Percentiles rank a stretch among this genome's conserved stretches.
Evolutionary conservation across 2,113 vertebrate genomes (phyloP).

Genomic region (Nerophis ophidion): DNA sequence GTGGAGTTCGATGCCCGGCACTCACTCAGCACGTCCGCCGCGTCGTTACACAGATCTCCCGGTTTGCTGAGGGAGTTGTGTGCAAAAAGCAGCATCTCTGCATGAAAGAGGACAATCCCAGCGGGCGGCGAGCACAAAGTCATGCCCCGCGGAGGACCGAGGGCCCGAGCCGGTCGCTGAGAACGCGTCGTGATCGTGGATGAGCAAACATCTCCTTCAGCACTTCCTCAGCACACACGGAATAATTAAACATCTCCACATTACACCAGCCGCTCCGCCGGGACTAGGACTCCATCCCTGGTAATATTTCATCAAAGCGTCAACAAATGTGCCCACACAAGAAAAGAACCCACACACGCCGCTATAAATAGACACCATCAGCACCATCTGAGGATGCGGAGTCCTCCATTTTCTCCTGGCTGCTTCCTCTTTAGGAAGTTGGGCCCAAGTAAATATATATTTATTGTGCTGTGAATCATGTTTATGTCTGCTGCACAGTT

Average conservation of each 20-base stretch:
- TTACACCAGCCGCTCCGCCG: conserved; percentile 13
- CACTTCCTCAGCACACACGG: conserved; percentile 8
- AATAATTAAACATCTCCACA: conserved; percentile 33
- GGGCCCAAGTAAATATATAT: neutral
- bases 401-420: conserved; percentile 37
- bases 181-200: too few relatives aligned
- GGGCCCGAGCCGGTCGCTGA: too few relatives aligned
- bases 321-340: conserved; percentile 42
- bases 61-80: too few relatives aligned
- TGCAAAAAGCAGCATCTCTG: too few relatives aligned
- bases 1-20: too few relatives aligned
- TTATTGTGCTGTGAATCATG: conserved; percentile 8
- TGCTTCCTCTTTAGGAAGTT: neutral
- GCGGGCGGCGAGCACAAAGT: too few relatives aligned
- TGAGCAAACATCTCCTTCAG: too few relatives aligned
- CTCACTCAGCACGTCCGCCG: too few relatives aligned
- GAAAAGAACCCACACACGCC: conserved; percentile 41
- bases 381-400: conserved; percentile 47
- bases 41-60: too few relatives aligned
- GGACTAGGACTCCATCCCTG: conserved; percentile 25
- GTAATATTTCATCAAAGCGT: conserved; percentile 45
- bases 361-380: conserved; percentile 42
- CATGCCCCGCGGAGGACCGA: too few relatives aligned
- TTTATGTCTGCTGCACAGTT: neutral
- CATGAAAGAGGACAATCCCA: too few relatives aligned